Evolutionary conservation across 2,797 vertebrate species (phyloP).

Genomic region (Rousettus madagascariensis): DNA sequence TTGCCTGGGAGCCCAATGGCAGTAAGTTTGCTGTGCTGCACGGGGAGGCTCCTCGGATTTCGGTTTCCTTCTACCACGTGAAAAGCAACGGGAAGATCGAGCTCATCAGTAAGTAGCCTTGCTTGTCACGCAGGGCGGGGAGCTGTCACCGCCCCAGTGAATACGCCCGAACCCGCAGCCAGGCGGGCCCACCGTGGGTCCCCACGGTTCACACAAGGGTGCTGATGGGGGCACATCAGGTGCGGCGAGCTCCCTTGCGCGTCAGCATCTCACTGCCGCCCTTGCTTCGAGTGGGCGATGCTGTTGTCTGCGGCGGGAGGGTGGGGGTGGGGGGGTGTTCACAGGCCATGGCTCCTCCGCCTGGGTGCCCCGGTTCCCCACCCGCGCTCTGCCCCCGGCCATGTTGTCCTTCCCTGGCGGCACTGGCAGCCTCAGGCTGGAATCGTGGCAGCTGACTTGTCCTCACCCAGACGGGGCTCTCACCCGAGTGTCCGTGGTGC

Average conservation of each 20-base stretch:
- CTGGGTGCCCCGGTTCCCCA: fast-evolving
- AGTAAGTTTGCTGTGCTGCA: constrained; percentile 98
- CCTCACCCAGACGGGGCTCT: too few relatives aligned
- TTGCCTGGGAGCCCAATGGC: constrained; percentile 98
- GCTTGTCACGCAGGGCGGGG: fast-evolving
- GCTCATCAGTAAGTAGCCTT: constrained; percentile 91
- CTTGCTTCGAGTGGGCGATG: too few relatives aligned
- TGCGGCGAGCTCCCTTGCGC: background rate
- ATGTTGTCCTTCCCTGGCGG: background rate
- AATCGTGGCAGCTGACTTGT: background rate
- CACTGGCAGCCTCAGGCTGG: background rate
- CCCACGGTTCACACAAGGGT: too few relatives aligned
- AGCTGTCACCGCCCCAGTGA: too few relatives aligned
- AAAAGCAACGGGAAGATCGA: constrained; percentile 99
- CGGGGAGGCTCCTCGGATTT: constrained; percentile 95
- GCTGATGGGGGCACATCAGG: too few relatives aligned
- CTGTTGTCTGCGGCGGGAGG: background rate
- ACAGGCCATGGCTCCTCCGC: fast-evolving
- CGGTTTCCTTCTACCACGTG: constrained; percentile 96
- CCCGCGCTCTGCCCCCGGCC: background rate
- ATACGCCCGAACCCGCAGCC: background rate
- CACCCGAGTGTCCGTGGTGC: background rate
- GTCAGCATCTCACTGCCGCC: background rate
- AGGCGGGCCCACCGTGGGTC: background rate
- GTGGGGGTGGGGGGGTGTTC: too few relatives aligned